Evolutionary conservation across 2,113 vertebrate genomes (phyloP), one percentile per base, ranked within the genome.

Genomic region (Siniperca chuatsi): DNA sequence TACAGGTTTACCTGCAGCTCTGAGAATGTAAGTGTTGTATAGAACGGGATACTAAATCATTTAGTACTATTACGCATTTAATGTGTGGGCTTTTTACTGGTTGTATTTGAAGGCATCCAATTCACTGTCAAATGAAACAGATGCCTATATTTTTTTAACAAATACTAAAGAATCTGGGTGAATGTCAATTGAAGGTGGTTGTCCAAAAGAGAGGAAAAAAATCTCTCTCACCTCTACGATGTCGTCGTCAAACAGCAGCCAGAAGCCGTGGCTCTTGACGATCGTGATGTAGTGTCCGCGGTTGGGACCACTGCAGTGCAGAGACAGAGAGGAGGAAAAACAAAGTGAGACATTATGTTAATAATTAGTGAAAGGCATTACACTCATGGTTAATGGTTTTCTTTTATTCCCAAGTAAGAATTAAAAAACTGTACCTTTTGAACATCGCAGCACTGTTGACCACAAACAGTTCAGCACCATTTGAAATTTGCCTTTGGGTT

Each of bases 231-330:
- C 98, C 98, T 99, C 98, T 90, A 99, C 98, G 48, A 99, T 99
- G 95, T 99, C 98, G 25, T 99, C 98, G 52, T 99, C 98, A 85
- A 99, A 99, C 93, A 99, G 94, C 83, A 99, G 96, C 98, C 98
- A 99, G 96, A 99, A 99, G 91, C 98, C 98, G 0, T 99, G 98
- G 92, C 98, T 99, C 96, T 99, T 99, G 94, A 99, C 98, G 46
- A 99, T 99, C 82, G 98, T 99, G 90, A 99, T 99, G 92, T 99
- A 99, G 96, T 99, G 98, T 11, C 98, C 98, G 71, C 98, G 92
- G 84, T 99, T 99, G 0, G 98, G 98, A 33, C 98, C 98, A 29
- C 98, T 99, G 93, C 40, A 42, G 52, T 1, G 86, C 12, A 42
- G 12, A 87, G 2, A 83, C 10, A 44, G 20, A 68, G 10, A 2